These are phyloP conservation scores for Parascotia fuliginaria DNA, from an alignment of 2,888 invertebrate species.

Conservation along the genomic window DNA sequence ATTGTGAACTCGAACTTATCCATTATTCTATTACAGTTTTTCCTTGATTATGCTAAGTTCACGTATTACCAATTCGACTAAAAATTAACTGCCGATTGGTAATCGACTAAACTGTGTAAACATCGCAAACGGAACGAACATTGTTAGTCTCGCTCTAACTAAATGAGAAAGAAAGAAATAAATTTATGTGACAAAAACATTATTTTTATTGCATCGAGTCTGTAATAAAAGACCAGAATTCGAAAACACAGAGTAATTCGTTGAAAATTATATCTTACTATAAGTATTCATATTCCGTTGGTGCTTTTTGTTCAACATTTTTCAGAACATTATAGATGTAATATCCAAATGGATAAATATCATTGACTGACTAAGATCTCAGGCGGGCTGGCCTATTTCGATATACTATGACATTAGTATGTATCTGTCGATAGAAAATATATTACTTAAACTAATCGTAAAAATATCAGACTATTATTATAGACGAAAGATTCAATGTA, in stretches of 20 bases:
- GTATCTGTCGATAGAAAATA: slow-evolving; percentile 29
- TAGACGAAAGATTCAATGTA: slow-evolving; percentile 1
- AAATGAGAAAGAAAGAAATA: not conserved
- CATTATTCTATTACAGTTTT: no score
- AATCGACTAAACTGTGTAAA: no score
- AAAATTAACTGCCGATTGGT: no score
- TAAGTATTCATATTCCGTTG: slow-evolving; percentile 22
- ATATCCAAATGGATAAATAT: slow-evolving; percentile 15
- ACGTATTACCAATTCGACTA: no score
- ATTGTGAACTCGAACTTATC: no score
- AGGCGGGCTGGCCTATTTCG: slow-evolving; percentile 53
- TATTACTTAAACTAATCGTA: slow-evolving; percentile 28
- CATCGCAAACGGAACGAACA: not conserved
- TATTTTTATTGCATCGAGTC: not conserved
- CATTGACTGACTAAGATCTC: slow-evolving; percentile 65
- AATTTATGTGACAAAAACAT: not conserved
- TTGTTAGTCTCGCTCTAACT: not conserved
- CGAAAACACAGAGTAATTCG: slow-evolving; percentile 7
- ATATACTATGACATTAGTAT: slow-evolving; percentile 34
- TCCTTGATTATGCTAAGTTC: no score
- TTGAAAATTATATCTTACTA: slow-evolving; percentile 10
- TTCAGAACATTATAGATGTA: slow-evolving; percentile 2
- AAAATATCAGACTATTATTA: slow-evolving; percentile 10
- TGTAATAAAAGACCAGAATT: not conserved
- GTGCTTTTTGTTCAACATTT: slow-evolving; percentile 30